Conservation (phyloP, 1,140 invertebrate genomes). For the Drosophila hydei region DNA sequence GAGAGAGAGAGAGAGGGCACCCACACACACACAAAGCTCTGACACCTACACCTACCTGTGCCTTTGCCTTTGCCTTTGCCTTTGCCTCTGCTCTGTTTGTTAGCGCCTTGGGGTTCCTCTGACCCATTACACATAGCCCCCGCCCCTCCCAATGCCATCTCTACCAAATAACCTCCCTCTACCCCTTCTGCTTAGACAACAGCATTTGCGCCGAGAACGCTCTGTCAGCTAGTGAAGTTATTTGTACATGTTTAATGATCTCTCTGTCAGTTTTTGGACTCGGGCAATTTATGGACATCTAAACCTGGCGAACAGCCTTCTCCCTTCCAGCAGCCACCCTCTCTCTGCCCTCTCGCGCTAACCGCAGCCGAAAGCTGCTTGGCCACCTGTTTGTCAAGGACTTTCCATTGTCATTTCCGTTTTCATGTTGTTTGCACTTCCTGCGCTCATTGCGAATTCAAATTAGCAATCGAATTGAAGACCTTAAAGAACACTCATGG, state of each 20-base stretch:
- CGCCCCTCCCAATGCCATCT: too few relatives aligned
- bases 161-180: background rate
- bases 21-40: slow-evolving; percentile 2
- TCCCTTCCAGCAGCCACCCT: background rate
- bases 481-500: background rate
- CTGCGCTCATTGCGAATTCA: slow-evolving; percentile 13
- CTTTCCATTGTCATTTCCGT: slow-evolving; percentile 34
- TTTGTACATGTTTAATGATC: slow-evolving; percentile 61
- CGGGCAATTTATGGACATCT: slow-evolving; percentile 3
- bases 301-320: background rate
- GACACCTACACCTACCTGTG: background rate
- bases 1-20: slow-evolving; percentile 1
- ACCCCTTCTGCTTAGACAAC: slow-evolving; percentile 24
- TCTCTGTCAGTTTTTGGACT: slow-evolving; percentile 6
- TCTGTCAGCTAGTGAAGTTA: slow-evolving; percentile 38
- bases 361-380: background rate
- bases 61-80: slow-evolving; percentile 20
- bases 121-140: background rate
- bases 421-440: slow-evolving; percentile 3
- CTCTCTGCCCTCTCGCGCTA: background rate
- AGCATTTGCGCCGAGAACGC: slow-evolving; percentile 21
- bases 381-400: slow-evolving; percentile 27
- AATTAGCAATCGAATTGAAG: slow-evolving; percentile 2
- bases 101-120: slow-evolving; percentile 35
- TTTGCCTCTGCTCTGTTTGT: slow-evolving; percentile 29